Base-by-base conservation (phyloP, 2,113 vertebrate genomes). In the Megaceryle maxima region DNA sequence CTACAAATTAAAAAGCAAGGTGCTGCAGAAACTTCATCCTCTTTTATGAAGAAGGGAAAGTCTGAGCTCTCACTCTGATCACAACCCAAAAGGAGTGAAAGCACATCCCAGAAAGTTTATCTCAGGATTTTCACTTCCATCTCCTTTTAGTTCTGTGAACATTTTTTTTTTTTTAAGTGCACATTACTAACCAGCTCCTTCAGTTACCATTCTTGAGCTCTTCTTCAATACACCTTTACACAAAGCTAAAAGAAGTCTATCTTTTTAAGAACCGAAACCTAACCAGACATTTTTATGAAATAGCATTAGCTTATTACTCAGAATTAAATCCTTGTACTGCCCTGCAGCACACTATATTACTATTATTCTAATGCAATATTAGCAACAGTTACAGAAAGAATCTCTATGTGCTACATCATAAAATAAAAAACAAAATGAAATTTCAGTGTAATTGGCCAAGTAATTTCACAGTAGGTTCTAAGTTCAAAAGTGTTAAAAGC, bases 381-480 rank as follows among this genome's bases (percentile, higher is more conserved):
- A 66, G 16, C 39, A 84, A 56, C 33, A 64, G 31, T 60, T 67
- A 76, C 15, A 60, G 59, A 84, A 91, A 44, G 35, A 55, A 77
- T 35, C 10, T 60, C 56, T 62, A 62, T 66, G 41, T 37, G 11
- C 20, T 75, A 39, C 24, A 64, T 16, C 21, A 55, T 48, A 77
- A 90, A 66, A 83, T 33, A 51, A 85, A 85, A 48, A 48, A 81
- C n/a, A 69, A 92, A 93, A 74, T 22, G 7, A 37, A 94, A 85
- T 46, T 72, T 86, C 55, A 72, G 20, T 66, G 6, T 68, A 91
- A 77, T 25, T 56, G 19, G 10, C 26, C 55, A 60, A 91, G 35
- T 31, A 9, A 46, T 41, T 73, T 39, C 44, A 78, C 25, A 87
- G 53, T 26, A 78, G 50, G 12, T 84, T 78, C 11, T 41, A 67